phyloP scores from a whole-genome alignment of 2,888 invertebrate genomes.

The Noctua fimbriata region DNA sequence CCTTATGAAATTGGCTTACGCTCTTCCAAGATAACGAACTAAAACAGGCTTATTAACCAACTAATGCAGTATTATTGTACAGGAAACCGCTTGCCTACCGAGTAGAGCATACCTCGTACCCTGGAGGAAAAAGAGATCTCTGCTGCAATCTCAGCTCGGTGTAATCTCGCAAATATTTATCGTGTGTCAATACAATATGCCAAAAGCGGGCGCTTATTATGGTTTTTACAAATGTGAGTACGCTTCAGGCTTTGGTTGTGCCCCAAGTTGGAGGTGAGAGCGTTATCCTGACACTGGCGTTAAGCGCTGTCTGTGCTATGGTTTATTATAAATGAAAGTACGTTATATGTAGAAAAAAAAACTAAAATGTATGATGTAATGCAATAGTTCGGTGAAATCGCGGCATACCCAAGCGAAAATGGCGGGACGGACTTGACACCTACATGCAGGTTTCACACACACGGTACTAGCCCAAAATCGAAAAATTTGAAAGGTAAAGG shows the following conservation, averaged over 20 bases:
- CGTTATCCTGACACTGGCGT: too few relatives aligned
- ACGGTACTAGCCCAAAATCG: background rate
- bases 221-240: conserved; percentile 88
- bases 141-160: conserved; percentile 79
- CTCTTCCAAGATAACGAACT: conserved; percentile 27
- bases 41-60: conserved; percentile 17
- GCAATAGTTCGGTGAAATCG: background rate
- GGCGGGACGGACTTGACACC: background rate
- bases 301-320: too few relatives aligned
- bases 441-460: background rate
- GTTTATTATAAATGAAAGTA: background rate
- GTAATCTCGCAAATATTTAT: conserved; percentile 88
- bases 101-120: conserved; percentile 60
- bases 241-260: conserved; percentile 78
- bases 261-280: conserved; percentile 59
- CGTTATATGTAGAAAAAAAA: background rate
- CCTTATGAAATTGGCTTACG: background rate
- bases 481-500: background rate
- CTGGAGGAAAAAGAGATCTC: conserved; percentile 74
- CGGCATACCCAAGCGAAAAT: background rate
- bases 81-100: conserved; percentile 74
- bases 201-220: conserved; percentile 88
- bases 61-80: conserved; percentile 48
- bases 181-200: conserved; percentile 89
- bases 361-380: background rate